Evolutionary conservation across 2,888 invertebrate species (phyloP), one percentile per base, ranked within the genome.

Genomic region (Trichopoda pennipes): DNA sequence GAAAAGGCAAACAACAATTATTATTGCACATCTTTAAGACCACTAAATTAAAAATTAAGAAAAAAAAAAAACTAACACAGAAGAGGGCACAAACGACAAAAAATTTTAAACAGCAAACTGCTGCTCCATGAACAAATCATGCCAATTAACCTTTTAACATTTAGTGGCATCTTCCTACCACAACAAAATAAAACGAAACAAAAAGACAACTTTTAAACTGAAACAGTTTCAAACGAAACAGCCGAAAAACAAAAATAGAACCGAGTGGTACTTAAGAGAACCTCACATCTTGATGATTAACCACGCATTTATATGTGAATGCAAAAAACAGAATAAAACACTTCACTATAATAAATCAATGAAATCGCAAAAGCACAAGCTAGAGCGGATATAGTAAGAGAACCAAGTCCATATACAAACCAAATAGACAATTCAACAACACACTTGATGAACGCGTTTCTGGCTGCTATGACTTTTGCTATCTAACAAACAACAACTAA

Each of bases 111-210:
- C 47, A 47, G n/a, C 56, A n/a, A 66, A 82, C 56, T 68, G 60
- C 51, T 73, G 60, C 51, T 73, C 60, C 60, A 77, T 80, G 83
- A 76, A 81, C 81, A 85, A 85, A 85, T 81, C 82, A 84, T 82
- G 80, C 85, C 85, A 85, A 85, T 85, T 85, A 85, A 85, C 85
- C 85, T 84, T 85, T 85, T 84, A 84, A 82, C 85, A 84, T 84
- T 82, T 74, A 60, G 75, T 66, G 64, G 66, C 75, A 75, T 77
- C 66, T 69, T 56, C 56, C 23, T 47, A 28, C 61, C 10, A 70
- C 70, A 58, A 38, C 10, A 28, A 49, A n/a, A n/a, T n/a, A n/a
- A n/a, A 28, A 53, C n/a, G 8, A 14, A n/a, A 64, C 1, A 23
- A 42, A 72, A 77, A 72, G 60, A 61, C 61, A 63, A 64, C 63